phyloP scores from a whole-genome alignment of 2,888 invertebrate species.

The Cryptus viduatorius region DNA sequence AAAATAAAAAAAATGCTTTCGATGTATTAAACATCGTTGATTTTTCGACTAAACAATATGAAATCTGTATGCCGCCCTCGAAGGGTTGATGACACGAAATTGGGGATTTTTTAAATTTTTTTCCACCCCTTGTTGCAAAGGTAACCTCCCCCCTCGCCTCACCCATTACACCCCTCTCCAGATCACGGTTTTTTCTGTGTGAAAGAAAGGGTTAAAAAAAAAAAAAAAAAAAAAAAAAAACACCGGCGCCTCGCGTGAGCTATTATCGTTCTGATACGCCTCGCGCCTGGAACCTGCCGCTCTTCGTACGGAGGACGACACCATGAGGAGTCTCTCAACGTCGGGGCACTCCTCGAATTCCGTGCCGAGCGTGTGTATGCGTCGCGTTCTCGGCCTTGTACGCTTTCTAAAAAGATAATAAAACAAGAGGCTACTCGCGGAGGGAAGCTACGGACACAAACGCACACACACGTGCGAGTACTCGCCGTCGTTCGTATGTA shows the following conservation, averaged over 20 bases:
- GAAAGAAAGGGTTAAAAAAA: conserved; percentile 12
- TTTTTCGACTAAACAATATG: too few relatives aligned
- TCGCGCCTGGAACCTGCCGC: conserved; percentile 66
- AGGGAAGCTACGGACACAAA: conserved; percentile 21
- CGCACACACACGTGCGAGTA: background rate
- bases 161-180: too few relatives aligned
- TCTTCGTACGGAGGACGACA: conserved; percentile 44
- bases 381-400: conserved; percentile 67
- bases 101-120: too few relatives aligned
- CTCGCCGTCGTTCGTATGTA: background rate
- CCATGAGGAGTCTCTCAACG: conserved; percentile 57
- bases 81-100: too few relatives aligned
- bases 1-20: too few relatives aligned
- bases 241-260: conserved; percentile 65
- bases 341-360: conserved; percentile 72
- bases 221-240: conserved; percentile 29
- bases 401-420: conserved; percentile 75
- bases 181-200: background rate
- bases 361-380: conserved; percentile 29
- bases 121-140: background rate
- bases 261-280: conserved; percentile 63
- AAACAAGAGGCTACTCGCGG: conserved; percentile 58
- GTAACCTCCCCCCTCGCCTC: too few relatives aligned
- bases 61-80: too few relatives aligned
- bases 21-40: too few relatives aligned